phyloP scores from a whole-genome alignment of 2,797 vertebrate genomes.

The Apogon talboti region DNA sequence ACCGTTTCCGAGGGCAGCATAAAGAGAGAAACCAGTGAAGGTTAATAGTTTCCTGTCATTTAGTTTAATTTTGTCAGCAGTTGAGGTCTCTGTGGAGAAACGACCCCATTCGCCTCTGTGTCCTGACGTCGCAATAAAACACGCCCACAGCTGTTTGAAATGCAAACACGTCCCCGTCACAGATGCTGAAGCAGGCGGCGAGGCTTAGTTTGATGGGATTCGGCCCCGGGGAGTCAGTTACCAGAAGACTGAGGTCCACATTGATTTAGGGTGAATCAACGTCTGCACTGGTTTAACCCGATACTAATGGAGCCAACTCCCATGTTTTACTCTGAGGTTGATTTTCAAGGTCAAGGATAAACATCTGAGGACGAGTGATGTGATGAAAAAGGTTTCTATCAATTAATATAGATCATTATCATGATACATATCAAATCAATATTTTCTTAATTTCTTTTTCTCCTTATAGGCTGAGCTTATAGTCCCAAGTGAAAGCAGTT shows the following conservation, averaged over 20 bases:
- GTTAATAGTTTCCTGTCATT: constrained; percentile 80
- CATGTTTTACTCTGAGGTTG: constrained; percentile 13
- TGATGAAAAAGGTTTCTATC: no score
- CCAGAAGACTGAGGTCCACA: constrained; percentile 30
- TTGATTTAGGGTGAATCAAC: constrained; percentile 48
- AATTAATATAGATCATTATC: no score
- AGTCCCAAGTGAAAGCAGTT: no score
- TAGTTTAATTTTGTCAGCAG: constrained; percentile 63
- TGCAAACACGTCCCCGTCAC: constrained; percentile 8
- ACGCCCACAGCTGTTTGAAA: constrained; percentile 9
- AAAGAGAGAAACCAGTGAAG: constrained; percentile 49
- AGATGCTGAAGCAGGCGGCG: constrained; percentile 21
- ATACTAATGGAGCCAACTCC: constrained; percentile 22
- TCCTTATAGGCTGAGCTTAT: no score
- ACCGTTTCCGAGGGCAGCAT: constrained; percentile 39
- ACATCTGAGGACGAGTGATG: background rate
- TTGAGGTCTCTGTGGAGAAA: constrained; percentile 21
- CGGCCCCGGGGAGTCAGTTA: constrained; percentile 31
- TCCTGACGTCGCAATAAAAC: constrained; percentile 41
- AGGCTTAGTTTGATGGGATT: constrained; percentile 28
- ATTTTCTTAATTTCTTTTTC: no score
- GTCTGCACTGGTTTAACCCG: constrained; percentile 11
- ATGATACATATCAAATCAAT: no score
- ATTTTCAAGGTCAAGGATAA: constrained; percentile 46
- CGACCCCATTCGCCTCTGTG: constrained; percentile 5